Base-by-base conservation (phyloP, 2,113 vertebrate species). In the Eptesicus fuscus region DNA sequence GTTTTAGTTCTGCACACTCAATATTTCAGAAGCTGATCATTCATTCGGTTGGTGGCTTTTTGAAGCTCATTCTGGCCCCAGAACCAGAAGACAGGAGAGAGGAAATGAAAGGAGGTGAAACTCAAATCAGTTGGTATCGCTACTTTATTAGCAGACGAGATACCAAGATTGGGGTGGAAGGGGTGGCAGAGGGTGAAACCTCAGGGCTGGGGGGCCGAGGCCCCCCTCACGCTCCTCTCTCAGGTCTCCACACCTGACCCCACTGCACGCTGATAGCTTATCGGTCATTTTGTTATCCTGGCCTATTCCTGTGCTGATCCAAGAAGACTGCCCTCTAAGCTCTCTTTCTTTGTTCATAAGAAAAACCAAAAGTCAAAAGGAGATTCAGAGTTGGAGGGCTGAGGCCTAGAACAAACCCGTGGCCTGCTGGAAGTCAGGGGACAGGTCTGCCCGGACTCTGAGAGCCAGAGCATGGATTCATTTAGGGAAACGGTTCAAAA, bases 51-150 rank as follows among this genome's bases (percentile, higher is more conserved):
- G 79, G 85, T 44, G 56, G 78, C 89, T 91, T 90, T 73, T 56
- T 95, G 69, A 88, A 92, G 17, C n/a, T 93, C 73, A 35, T 89
- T 49, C 56, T 32, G 83, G 69, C 56, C 67, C 78, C 42, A 42
- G 44, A 10, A 94, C 44, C 61, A 90, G 79, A 89, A 84, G 93
- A 84, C 42, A n/a, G 65, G 40, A 67, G 80, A 92, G 49, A 93
- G 90, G 93, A 96, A 94, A 96, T 59, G 91, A 94, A 93, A 97
- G 30, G 73, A 69, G 67, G 88, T 77, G 70, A 95, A 91, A 96
- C 88, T 96, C 85, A 40, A 84, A 91, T 93, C 93, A 86, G 77
- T 35, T 49, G 47, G 84, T 17, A 17, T n/a, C 28, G 80, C 73
- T 73, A 23, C 51, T 83, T 59, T 71, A 73, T 86, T 49, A 65